phyloP scores from a whole-genome alignment of 2,888 invertebrate genomes.

The Athalia cordata region DNA sequence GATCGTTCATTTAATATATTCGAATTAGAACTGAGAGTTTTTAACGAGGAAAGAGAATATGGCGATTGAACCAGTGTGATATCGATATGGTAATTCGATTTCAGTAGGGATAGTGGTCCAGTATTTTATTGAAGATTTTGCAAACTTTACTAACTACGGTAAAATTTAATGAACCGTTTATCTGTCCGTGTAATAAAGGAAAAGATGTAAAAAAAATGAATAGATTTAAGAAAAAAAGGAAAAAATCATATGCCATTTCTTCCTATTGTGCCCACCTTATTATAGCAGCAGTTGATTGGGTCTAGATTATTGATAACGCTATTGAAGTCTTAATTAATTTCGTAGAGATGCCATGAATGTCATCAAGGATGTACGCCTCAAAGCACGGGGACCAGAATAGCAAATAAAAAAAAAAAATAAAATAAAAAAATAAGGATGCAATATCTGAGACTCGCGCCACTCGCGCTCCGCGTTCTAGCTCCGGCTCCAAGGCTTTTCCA shows the following conservation, averaged over 20 bases:
- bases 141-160: constrained; percentile 12
- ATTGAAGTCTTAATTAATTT: constrained; percentile 43
- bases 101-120: background rate
- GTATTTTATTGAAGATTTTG: constrained; percentile 9
- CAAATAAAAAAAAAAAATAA: background rate
- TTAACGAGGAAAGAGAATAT: constrained; percentile 1
- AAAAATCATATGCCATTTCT: background rate
- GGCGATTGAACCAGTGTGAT: background rate
- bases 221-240: background rate
- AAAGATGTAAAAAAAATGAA: background rate
- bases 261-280: background rate
- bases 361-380: background rate
- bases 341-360: constrained; percentile 26
- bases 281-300: background rate
- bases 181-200: background rate
- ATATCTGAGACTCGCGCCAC: constrained; percentile 12
- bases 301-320: constrained; percentile 36
- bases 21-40: constrained; percentile 4
- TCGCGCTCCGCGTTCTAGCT: constrained; percentile 13
- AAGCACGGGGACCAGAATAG: background rate
- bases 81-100: constrained; percentile 11
- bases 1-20: constrained; percentile 3
- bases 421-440: constrained; percentile 28
- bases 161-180: constrained; percentile 33
- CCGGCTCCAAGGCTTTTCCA: background rate